phyloP scores from a whole-genome alignment of 2,888 invertebrate genomes.

The Athripsodes cinereus region DNA sequence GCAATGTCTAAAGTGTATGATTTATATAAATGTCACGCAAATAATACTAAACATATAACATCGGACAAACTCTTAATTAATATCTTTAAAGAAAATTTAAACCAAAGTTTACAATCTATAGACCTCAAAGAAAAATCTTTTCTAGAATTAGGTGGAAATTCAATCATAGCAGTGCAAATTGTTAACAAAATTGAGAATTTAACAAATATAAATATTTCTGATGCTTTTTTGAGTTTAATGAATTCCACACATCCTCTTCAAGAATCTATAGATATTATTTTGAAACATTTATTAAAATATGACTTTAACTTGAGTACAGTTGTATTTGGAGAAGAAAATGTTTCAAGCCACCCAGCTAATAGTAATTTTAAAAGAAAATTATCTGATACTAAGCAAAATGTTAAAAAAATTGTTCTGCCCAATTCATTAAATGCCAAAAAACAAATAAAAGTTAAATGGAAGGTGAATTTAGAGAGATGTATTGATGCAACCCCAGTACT shows the following conservation, averaged over 20 bases:
- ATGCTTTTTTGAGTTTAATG: constrained; percentile 8
- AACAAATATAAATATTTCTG: constrained; percentile 40
- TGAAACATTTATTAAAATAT: not conserved
- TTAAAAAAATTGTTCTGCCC: not conserved
- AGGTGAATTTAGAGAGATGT: constrained; percentile 67
- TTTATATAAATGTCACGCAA: constrained; percentile 33
- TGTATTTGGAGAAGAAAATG: no score
- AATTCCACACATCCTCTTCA: not conserved
- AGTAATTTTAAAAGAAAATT: not conserved
- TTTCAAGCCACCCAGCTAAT: no score
- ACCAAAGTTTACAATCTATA: not conserved
- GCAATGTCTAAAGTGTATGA: constrained; percentile 38
- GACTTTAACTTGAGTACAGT: not conserved
- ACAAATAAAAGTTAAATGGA: constrained; percentile 42
- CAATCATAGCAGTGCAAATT: constrained; percentile 61
- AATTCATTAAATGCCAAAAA: not conserved
- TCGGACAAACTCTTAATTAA: constrained; percentile 12
- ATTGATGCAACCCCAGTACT: constrained; percentile 71
- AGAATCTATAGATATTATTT: not conserved
- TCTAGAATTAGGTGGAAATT: constrained; percentile 62
- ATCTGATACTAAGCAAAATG: not conserved
- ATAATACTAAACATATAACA: constrained; percentile 33
- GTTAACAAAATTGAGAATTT: constrained; percentile 49
- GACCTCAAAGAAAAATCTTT: constrained; percentile 40
- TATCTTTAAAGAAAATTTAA: constrained; percentile 10